A percentile compares a stretch with the other conserved stretches of the same genome.
Conservation (phyloP, 2,888 invertebrate species). For the Melipona beecheii region DNA sequence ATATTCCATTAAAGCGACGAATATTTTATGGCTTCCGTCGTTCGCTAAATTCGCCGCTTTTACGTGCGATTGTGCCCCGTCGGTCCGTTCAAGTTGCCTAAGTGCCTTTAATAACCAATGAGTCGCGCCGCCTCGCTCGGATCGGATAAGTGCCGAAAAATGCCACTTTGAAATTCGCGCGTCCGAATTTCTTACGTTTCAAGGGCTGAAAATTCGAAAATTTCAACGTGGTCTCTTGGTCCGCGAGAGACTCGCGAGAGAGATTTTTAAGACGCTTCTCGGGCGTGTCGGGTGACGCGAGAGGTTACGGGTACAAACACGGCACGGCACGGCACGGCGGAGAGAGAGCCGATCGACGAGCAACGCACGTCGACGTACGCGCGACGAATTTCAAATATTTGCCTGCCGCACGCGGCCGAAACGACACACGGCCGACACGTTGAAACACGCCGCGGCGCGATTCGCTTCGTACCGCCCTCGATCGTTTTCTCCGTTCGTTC, state of each 20-base stretch:
- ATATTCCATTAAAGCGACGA: constrained; percentile 11
- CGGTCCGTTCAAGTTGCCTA: not conserved
- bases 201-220: no score
- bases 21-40: constrained; percentile 23
- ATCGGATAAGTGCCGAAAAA: not conserved
- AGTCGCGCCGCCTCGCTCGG: not conserved
- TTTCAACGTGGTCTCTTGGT: no score
- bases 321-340: not conserved
- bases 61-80: constrained; percentile 2
- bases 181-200: no score
- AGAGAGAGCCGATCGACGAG: not conserved
- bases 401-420: constrained; percentile 65
- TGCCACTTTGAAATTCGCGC: not conserved
- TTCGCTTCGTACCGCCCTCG: constrained; percentile 63
- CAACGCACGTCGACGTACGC: constrained; percentile 33
- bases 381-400: constrained; percentile 75
- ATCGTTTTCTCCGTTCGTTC: not conserved
- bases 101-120: constrained; percentile 23
- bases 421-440: constrained; percentile 52
- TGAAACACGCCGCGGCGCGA: constrained; percentile 67
- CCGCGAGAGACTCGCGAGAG: not conserved
- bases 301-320: not conserved
- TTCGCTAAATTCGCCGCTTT: constrained; percentile 18
- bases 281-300: not conserved
- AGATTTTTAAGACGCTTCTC: not conserved